These are phyloP conservation scores for Arctia plantaginis DNA, from an alignment of 2,888 invertebrate genomes.

Conservation along the genomic window DNA sequence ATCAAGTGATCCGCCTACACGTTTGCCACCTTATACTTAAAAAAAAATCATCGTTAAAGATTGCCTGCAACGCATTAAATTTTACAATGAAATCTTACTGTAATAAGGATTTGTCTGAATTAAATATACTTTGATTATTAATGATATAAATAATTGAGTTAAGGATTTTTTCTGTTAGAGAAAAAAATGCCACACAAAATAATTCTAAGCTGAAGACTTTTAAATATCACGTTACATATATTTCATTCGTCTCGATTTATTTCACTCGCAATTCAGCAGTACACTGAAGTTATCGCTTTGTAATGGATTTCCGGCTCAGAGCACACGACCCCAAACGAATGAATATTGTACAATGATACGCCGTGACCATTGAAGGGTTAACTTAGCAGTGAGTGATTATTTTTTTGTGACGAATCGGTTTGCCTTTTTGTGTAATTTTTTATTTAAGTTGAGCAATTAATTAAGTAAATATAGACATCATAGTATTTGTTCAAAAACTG, in stretches of 20 bases:
- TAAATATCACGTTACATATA: not conserved
- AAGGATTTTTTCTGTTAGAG: too few relatives aligned
- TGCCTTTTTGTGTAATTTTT: not conserved
- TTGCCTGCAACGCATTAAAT: not conserved
- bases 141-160: too few relatives aligned
- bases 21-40: too few relatives aligned
- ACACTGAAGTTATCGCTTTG: slow-evolving; percentile 38
- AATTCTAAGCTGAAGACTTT: not conserved
- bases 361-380: slow-evolving; percentile 31
- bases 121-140: not conserved
- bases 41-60: not conserved
- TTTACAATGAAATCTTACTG: not conserved
- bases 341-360: slow-evolving; percentile 29
- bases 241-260: not conserved
- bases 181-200: not conserved
- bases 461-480: not conserved
- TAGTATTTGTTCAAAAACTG: not conserved
- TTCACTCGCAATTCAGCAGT: slow-evolving; percentile 9
- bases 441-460: not conserved
- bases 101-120: not conserved
- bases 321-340: slow-evolving; percentile 33
- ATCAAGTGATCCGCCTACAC: too few relatives aligned
- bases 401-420: not conserved
- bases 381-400: slow-evolving; percentile 6
- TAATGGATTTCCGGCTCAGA: slow-evolving; percentile 42